phyloP scores from a whole-genome alignment of 2,113 vertebrate genomes.

The Meles meles region DNA sequence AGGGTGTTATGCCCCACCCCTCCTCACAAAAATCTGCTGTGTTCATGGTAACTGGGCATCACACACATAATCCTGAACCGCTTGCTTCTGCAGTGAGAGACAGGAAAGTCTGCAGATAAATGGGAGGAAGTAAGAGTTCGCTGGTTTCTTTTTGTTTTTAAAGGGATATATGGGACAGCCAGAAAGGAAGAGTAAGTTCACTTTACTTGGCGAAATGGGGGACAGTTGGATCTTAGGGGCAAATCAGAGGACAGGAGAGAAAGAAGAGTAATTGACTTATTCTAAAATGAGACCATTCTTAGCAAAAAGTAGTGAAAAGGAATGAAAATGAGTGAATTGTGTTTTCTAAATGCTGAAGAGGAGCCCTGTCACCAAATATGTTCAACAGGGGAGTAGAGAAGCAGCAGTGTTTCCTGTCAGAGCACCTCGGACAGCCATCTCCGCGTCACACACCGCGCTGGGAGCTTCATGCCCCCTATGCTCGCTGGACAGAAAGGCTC shows the following conservation, averaged over 20 bases:
- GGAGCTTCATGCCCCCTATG: background rate
- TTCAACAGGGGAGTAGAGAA: background rate
- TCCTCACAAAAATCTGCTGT: background rate
- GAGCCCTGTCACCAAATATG: background rate
- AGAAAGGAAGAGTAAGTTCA: background rate
- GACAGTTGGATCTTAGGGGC: background rate
- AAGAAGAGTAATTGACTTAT: background rate
- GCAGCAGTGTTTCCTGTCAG: background rate
- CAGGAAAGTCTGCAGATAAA: background rate
- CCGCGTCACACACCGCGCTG: rapidly evolving
- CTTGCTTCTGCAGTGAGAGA: background rate
- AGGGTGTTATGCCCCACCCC: background rate
- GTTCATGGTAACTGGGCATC: conserved; percentile 7
- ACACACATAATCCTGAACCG: background rate
- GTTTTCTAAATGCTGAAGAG: background rate
- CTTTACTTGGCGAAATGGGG: background rate
- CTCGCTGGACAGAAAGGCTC: background rate
- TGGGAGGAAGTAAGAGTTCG: background rate
- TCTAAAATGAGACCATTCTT: background rate
- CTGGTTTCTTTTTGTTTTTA: background rate
- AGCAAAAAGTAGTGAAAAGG: background rate
- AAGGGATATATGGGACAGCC: background rate
- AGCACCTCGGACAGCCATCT: background rate
- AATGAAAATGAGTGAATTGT: background rate
- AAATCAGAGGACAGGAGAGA: background rate